These are phyloP conservation scores for Netelia inedita DNA, from an alignment of 2,888 invertebrate species.

Conservation along the genomic window DNA sequence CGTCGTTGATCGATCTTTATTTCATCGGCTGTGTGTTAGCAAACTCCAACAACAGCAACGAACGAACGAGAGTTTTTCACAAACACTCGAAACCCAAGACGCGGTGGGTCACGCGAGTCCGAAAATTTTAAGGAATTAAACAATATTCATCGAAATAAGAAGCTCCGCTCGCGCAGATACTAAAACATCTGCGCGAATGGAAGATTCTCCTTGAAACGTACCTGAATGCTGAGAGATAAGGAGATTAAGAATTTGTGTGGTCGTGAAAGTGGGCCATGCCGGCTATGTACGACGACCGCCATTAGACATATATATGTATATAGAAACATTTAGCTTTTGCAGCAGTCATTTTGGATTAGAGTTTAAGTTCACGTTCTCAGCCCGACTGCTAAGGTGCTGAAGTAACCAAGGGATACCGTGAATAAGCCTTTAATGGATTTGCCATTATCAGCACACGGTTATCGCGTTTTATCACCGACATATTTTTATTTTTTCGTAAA, in stretches of 20 bases:
- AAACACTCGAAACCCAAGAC: neutral
- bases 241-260: constrained; percentile 33
- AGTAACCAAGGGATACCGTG: neutral
- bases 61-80: neutral
- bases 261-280: constrained; percentile 31
- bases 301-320: neutral
- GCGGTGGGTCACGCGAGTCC: too few species aligned
- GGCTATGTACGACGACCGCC: neutral
- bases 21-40: constrained; percentile 2
- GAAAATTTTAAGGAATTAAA: too few species aligned
- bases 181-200: neutral
- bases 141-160: too few species aligned
- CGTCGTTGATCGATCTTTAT: neutral
- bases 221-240: constrained; percentile 42
- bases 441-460: neutral
- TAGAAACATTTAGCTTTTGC: constrained; percentile 3
- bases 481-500: neutral
- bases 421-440: constrained; percentile 3
- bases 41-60: neutral
- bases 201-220: neutral
- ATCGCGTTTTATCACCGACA: neutral
- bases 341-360: constrained; percentile 21
- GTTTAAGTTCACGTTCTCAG: constrained; percentile 4
- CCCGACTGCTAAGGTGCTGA: neutral
- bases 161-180: neutral